A percentile compares a stretch with the other conserved stretches of the same genome.
Evolutionary conservation across 2,797 vertebrate genomes (phyloP).

Genomic region (Acrocephalus scirpaceus): DNA sequence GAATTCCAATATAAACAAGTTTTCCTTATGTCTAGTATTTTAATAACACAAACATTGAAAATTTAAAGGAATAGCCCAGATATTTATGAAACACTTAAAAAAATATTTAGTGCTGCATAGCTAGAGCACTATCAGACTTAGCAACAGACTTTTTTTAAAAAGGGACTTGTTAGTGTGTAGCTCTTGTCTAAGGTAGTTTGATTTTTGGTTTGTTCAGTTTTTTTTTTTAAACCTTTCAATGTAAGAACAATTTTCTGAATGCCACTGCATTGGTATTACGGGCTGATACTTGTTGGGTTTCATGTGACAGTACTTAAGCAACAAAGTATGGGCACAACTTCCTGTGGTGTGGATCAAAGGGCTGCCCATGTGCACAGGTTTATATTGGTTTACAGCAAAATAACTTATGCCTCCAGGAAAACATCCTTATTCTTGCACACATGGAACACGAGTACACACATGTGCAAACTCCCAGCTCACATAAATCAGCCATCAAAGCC

Average conservation of each 20-base stretch:
- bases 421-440: not conserved
- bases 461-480: not conserved
- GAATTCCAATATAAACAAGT: not conserved
- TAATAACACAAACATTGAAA: not conserved
- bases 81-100: not conserved
- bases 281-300: not conserved
- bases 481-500: not conserved
- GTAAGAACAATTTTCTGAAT: not conserved
- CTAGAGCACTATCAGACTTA: not conserved
- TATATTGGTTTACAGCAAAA: not conserved
- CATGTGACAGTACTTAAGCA: not conserved
- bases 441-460: not conserved
- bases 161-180: not conserved
- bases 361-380: not conserved
- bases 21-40: not conserved
- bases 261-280: not conserved
- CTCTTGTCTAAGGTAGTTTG: not conserved
- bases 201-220: accelerated
- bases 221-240: not conserved
- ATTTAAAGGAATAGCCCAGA: not conserved
- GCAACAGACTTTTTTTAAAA: not conserved
- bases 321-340: not conserved
- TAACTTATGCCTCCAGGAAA: not conserved
- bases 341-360: not conserved
- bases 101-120: not conserved